phyloP scores from a whole-genome alignment of 2,888 invertebrate genomes.

The Mimachlamys varia region DNA sequence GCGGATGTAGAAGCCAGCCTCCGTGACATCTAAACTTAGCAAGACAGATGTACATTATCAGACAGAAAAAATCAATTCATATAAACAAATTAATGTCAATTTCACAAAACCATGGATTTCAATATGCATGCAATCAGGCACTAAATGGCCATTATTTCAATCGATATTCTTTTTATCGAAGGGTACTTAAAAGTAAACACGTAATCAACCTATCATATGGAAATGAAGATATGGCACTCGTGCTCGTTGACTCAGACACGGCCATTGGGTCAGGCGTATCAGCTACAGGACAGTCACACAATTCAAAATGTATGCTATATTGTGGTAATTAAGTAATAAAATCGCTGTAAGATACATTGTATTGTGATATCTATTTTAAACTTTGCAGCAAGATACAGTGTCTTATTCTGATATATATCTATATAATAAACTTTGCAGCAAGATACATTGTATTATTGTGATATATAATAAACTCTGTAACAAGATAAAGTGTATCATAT shows the following conservation, averaged over 20 bases:
- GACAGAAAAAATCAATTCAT: neutral
- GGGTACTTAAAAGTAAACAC: neutral
- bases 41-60: neutral
- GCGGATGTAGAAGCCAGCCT: neutral
- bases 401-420: too few species aligned
- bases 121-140: constrained; percentile 1
- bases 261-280: too few species aligned
- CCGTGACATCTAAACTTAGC: neutral
- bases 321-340: too few species aligned
- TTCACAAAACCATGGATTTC: neutral
- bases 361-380: too few species aligned
- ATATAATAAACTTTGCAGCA: too few species aligned
- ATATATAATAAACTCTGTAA: too few species aligned
- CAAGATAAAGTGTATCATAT: too few species aligned
- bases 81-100: constrained; percentile 29
- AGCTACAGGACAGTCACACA: neutral
- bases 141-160: neutral
- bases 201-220: neutral
- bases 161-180: neutral
- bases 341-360: too few species aligned
- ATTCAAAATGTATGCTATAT: neutral
- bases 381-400: too few species aligned
- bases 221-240: neutral
- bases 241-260: neutral
- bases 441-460: too few species aligned